Conservation (phyloP, 2,797 vertebrate species). For the Anas bernieri region DNA sequence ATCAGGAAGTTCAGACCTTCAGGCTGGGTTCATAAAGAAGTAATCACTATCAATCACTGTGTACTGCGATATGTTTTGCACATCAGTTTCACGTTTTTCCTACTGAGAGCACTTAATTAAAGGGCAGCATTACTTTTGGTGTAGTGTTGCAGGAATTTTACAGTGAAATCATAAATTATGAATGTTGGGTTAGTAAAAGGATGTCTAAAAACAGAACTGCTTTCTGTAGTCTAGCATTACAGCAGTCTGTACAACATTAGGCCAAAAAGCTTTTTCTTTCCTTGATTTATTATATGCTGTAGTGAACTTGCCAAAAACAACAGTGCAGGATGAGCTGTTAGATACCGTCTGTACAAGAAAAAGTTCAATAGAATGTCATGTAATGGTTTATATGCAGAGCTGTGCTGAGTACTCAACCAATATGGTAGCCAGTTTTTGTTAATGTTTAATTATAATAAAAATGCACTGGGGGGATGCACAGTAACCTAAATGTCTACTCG, state of each 20-base stretch:
- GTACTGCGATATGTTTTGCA: constrained; percentile 78
- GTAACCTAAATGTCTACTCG: constrained; percentile 3
- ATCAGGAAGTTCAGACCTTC: constrained; percentile 89
- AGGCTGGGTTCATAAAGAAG: constrained; percentile 91
- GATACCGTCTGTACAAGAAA: constrained; percentile 80
- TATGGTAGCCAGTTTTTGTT: constrained; percentile 51
- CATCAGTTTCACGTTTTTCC: constrained; percentile 81
- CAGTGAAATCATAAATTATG: constrained; percentile 85
- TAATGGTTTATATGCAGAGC: constrained; percentile 64
- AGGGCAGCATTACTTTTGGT: constrained; percentile 81
- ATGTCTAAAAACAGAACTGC: constrained; percentile 84
- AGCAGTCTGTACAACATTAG: constrained; percentile 81
- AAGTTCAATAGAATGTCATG: constrained; percentile 81
- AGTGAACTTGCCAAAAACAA: constrained; percentile 91
- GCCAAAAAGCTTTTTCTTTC: constrained; percentile 85
- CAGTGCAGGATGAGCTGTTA: constrained; percentile 88
- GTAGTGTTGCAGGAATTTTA: constrained; percentile 83
- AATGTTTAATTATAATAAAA: constrained; percentile 41
- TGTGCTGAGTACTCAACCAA: constrained; percentile 56
- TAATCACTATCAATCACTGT: constrained; percentile 87
- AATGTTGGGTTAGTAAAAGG: constrained; percentile 82
- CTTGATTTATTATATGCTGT: constrained; percentile 90
- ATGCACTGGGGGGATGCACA: not conserved
- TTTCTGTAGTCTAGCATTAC: constrained; percentile 84
- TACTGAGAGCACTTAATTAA: constrained; percentile 84